Evolutionary conservation across 2,113 vertebrate species (phyloP).

Genomic region (Limnothrissa miodon): DNA sequence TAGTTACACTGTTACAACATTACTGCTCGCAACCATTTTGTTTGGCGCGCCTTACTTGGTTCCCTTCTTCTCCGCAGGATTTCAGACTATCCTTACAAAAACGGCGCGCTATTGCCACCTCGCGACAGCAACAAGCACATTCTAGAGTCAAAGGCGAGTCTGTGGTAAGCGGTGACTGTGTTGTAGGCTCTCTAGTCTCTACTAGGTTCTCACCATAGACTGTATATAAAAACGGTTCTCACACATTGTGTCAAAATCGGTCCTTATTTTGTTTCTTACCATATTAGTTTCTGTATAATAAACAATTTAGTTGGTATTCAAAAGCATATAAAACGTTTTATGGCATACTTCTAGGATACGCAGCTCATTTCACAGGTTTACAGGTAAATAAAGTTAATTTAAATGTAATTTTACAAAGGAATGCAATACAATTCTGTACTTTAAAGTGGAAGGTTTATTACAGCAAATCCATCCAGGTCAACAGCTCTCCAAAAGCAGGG

Average conservation of each 20-base stretch:
- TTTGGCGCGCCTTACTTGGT: neutral
- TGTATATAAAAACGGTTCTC: too few relatives aligned
- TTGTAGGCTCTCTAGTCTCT: neutral
- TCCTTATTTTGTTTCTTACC: neutral
- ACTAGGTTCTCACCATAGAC: neutral
- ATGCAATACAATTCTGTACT: conserved; percentile 26
- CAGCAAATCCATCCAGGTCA: conserved; percentile 67
- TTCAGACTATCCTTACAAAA: neutral
- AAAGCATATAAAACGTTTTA: neutral
- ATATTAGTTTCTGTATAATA: neutral
- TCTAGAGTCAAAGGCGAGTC: too few relatives aligned
- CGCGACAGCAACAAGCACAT: neutral
- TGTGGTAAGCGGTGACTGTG: too few relatives aligned
- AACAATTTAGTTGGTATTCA: neutral
- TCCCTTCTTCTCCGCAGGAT: neutral
- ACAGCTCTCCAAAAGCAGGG: conserved; percentile 68
- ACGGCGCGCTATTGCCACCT: neutral
- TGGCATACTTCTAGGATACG: neutral
- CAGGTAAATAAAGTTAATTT: neutral
- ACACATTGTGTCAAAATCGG: neutral
- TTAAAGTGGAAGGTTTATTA: conserved; percentile 69
- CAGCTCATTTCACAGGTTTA: neutral
- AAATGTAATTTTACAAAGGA: neutral
- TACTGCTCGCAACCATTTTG: neutral
- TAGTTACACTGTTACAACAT: neutral